Evolutionary conservation across 1,140 invertebrate species (phyloP).

Genomic region (Polyergus mexicanus): DNA sequence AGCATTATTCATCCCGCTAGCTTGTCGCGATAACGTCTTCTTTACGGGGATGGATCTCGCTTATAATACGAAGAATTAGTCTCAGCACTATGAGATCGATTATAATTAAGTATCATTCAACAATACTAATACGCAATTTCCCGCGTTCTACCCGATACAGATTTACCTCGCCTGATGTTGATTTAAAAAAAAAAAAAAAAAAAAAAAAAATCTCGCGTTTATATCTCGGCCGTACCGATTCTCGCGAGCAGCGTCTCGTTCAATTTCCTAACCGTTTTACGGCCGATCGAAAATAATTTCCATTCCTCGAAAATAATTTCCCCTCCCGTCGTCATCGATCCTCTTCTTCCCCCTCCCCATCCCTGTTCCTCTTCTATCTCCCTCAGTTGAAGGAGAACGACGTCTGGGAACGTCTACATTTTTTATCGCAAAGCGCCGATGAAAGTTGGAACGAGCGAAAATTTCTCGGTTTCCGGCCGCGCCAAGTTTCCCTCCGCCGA

Average conservation of each 20-base stretch:
- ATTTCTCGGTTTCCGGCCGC: constrained; percentile 70
- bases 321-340: background rate
- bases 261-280: constrained; percentile 39
- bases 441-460: constrained; percentile 72
- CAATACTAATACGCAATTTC: constrained; percentile 29
- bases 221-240: background rate
- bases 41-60: background rate
- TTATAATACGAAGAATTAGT: constrained; percentile 39
- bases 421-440: constrained; percentile 50
- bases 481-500: constrained; percentile 74
- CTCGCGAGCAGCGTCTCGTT: constrained; percentile 19
- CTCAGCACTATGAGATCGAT: constrained; percentile 39
- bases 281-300: constrained; percentile 60
- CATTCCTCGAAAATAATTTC: constrained; percentile 50
- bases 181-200: background rate
- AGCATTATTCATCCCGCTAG: no score
- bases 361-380: background rate
- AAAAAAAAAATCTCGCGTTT: constrained; percentile 29
- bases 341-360: no score
- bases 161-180: constrained; percentile 18
- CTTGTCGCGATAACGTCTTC: constrained; percentile 3
- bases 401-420: constrained; percentile 7
- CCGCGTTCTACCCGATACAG: background rate
- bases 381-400: background rate
- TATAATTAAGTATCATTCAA: constrained; percentile 11